Evolutionary conservation across 1,140 invertebrate species (phyloP).

Genomic region (Diorhabda elongata): DNA sequence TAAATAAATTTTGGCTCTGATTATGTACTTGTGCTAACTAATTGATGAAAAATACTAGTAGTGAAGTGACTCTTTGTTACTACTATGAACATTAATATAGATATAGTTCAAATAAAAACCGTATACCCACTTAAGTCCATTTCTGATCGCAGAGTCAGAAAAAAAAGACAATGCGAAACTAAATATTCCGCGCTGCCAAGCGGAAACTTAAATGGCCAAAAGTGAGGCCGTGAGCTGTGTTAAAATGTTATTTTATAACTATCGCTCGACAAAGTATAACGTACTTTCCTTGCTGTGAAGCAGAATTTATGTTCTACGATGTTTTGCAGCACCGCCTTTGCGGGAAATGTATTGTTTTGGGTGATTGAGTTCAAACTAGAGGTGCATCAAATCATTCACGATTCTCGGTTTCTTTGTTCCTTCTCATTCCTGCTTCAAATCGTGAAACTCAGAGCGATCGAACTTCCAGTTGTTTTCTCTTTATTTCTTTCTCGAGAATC

Average conservation of each 20-base stretch:
- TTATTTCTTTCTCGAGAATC: background rate
- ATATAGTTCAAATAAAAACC: too few species aligned
- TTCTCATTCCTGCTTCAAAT: background rate
- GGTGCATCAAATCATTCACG: slow-evolving; percentile 6
- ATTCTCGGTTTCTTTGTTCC: background rate
- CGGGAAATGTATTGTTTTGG: slow-evolving; percentile 2
- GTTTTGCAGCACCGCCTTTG: slow-evolving; percentile 1
- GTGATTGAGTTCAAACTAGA: background rate
- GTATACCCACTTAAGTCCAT: background rate
- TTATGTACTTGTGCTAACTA: too few species aligned
- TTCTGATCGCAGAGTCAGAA: slow-evolving; percentile 7
- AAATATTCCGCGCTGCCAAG: slow-evolving; percentile 32
- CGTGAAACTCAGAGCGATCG: background rate
- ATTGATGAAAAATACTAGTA: too few species aligned
- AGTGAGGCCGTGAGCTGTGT: slow-evolving; percentile 28
- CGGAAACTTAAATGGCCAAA: slow-evolving; percentile 30
- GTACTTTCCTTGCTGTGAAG: background rate
- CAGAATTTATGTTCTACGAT: background rate
- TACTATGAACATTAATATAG: too few species aligned
- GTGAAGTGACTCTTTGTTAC: too few species aligned
- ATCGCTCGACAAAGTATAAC: slow-evolving; percentile 3
- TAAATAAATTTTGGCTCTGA: too few species aligned
- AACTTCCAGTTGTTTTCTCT: background rate
- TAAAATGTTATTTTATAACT: slow-evolving; percentile 29
- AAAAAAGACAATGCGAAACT: slow-evolving; percentile 26